Base-by-base conservation (phyloP, 2,888 invertebrate genomes). In the Lamproptera curius region DNA sequence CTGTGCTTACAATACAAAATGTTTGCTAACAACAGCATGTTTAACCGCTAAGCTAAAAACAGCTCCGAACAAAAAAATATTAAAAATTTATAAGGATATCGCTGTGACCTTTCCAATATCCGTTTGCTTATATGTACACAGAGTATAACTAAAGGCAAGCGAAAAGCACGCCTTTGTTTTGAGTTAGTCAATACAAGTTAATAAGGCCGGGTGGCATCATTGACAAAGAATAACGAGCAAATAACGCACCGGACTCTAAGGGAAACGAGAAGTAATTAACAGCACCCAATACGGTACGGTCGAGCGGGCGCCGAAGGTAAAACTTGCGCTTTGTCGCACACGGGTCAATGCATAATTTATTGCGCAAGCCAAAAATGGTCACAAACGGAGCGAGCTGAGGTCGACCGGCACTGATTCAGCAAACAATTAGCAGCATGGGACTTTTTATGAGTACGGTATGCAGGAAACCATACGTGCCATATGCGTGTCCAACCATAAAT, bases 341-440 rank as follows among this genome's bases (percentile, higher is more conserved):
- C 61, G 54, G 59, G 49, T 61, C 58, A 57, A 68, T 76, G 62
- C 65, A 76, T 76, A 66, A 76, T 76, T 73, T 70, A 76, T 71
- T 62, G 58, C 57, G 60, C 61, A 51, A 51, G 51, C 67, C 71
- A 46, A 68, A 79, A 62, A 78, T 75, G 79, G 82, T 54, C 62
- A 67, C 62, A 53, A 58, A 56, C 59, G 42, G 65, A 6, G 2
- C 11, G 3, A 66, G 62, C 61, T 62, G 59, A 67, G 70, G 64
- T 68, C 63, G 68, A 67, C 61, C 63, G 67, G 49, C 61, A 60
- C 58, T 59, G 61, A 62, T 65, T 58, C 67, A 71, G 73, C 65
- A 52, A 53, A 59, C 70, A 70, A 72, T 66, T 68, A 54, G 64
- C 56, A 54, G 60, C 59, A 63, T 57, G 61, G 65, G 62, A 68